Evolutionary conservation across 2,113 vertebrate species (phyloP).

Genomic region (Ceyx melanurus): DNA sequence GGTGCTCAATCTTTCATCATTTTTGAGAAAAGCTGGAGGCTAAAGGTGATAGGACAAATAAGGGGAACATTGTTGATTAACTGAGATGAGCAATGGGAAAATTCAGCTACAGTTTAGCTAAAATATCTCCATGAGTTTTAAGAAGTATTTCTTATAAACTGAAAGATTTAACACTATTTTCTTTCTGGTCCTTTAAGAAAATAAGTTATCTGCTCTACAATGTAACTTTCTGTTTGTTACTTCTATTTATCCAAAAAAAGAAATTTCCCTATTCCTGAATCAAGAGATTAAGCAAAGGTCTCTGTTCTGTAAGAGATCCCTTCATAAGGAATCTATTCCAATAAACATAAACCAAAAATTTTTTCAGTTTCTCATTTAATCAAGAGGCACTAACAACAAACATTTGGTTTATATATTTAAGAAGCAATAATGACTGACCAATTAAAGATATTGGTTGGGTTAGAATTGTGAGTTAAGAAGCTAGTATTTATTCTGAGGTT

Average conservation of each 20-base stretch:
- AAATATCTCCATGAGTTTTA: not conserved
- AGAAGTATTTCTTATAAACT: not conserved
- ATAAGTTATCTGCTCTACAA: not conserved
- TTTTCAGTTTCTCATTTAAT: not conserved
- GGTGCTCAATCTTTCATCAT: not conserved
- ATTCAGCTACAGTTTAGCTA: not conserved
- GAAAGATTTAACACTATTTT: not conserved
- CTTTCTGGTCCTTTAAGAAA: not conserved
- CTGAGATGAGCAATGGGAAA: not conserved
- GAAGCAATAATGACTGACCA: not conserved
- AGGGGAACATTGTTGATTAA: not conserved
- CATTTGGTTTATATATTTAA: slow-evolving; percentile 39
- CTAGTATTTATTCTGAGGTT: not conserved
- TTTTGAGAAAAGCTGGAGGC: not conserved
- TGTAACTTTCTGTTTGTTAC: not conserved
- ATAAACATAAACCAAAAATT: not conserved
- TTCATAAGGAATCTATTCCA: not conserved
- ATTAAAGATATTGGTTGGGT: not conserved
- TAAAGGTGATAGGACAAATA: not conserved
- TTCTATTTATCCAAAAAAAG: not conserved
- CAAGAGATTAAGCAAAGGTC: not conserved
- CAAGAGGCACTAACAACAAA: slow-evolving; percentile 14
- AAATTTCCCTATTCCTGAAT: not conserved
- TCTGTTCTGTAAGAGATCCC: not conserved
- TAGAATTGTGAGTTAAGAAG: not conserved